phyloP scores from a whole-genome alignment of 2,113 vertebrate species.

The Seriola quinqueradiata region DNA sequence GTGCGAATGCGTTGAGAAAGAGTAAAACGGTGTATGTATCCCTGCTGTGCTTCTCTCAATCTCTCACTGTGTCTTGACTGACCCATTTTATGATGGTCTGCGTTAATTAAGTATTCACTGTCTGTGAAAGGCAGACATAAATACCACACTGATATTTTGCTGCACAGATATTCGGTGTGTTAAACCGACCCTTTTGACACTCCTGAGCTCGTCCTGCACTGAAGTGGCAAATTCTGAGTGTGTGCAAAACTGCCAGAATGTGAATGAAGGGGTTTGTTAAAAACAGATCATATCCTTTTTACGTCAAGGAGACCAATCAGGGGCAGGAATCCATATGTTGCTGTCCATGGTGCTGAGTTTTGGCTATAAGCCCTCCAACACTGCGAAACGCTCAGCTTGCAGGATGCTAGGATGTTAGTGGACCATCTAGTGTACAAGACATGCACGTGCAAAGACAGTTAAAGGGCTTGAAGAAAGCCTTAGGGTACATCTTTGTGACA shows the following conservation, averaged over 20 bases:
- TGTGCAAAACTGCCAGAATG: background rate
- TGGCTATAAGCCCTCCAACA: conserved; percentile 2
- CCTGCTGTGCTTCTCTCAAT: background rate
- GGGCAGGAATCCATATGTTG: background rate
- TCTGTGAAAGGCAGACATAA: conserved; percentile 11
- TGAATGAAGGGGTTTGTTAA: background rate
- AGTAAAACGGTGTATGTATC: background rate
- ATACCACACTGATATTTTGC: background rate
- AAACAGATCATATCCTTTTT: background rate
- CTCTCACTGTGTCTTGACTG: conserved; percentile 24
- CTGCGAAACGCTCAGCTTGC: background rate
- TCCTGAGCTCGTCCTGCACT: background rate
- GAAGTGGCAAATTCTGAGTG: background rate
- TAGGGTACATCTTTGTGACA: background rate
- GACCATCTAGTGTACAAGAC: conserved; percentile 70
- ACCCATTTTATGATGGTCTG: conserved; percentile 14
- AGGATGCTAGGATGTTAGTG: background rate
- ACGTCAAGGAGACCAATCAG: background rate
- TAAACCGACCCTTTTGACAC: background rate
- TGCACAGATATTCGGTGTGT: background rate
- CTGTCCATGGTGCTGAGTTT: conserved; percentile 71
- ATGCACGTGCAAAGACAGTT: conserved; percentile 28
- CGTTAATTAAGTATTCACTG: conserved; percentile 21
- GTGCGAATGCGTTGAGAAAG: conserved; percentile 40
- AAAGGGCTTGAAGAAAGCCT: background rate